phyloP scores from a whole-genome alignment of 2,113 vertebrate genomes.

The Daphoenositta chrysoptera region DNA sequence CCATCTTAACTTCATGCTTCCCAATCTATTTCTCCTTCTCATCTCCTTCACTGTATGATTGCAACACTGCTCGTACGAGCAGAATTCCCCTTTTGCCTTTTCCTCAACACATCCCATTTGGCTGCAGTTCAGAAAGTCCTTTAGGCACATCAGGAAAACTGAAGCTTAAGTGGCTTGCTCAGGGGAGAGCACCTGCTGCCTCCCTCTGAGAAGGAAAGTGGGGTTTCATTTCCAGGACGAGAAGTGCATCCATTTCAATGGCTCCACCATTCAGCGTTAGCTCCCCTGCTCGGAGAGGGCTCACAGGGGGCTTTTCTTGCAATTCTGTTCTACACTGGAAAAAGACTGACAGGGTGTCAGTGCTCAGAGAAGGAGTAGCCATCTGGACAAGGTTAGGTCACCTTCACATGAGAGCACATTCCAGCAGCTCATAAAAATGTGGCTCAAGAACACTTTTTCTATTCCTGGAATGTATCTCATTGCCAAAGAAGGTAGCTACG shows the following conservation, averaged over 20 bases:
- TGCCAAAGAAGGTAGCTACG: constrained; percentile 17
- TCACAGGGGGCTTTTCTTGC: background rate
- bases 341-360: background rate
- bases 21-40: background rate
- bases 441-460: background rate
- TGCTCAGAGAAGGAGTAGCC: background rate
- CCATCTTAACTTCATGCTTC: background rate
- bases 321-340: background rate
- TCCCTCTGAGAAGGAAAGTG: background rate
- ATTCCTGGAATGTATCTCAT: background rate
- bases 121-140: background rate
- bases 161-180: background rate
- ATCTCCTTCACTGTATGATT: background rate
- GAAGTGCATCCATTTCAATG: background rate
- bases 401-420: background rate
- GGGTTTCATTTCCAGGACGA: background rate
- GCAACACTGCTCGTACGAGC: background rate
- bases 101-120: background rate
- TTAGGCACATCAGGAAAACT: background rate
- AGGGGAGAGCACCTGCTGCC: background rate
- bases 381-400: background rate
- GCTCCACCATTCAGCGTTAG: background rate
- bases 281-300: background rate
- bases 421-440: background rate
- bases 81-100: background rate